These are phyloP conservation scores for Cinara cedri DNA, from an alignment of 2,888 invertebrate species.

Conservation along the genomic window DNA sequence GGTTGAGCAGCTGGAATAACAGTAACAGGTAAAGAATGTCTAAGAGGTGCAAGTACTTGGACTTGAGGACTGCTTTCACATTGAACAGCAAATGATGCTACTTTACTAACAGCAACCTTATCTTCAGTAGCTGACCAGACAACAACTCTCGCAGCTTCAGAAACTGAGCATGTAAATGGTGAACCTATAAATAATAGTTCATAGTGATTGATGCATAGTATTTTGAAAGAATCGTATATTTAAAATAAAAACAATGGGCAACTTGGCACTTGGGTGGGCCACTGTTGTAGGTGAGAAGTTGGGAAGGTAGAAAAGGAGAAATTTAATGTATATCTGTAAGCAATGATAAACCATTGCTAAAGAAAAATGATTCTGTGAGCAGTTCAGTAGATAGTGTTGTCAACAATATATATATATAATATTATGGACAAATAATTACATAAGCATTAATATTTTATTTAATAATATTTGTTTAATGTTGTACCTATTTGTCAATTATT, in stretches of 20 bases:
- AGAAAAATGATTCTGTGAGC: too few species aligned
- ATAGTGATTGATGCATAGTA: background rate
- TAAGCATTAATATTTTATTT: too few species aligned
- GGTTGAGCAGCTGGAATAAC: conserved; percentile 63
- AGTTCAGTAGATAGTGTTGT: too few species aligned
- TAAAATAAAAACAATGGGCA: background rate
- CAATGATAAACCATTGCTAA: too few species aligned
- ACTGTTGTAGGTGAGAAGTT: too few species aligned
- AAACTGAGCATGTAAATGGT: conserved; percentile 80
- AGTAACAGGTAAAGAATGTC: conserved; percentile 62
- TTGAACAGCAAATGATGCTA: conserved; percentile 85
- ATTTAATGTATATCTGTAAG: too few species aligned
- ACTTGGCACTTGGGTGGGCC: too few species aligned
- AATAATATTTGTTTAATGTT: too few species aligned
- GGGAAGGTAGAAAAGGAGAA: too few species aligned
- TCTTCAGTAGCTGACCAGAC: conserved; percentile 75
- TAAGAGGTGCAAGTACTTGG: conserved; percentile 69
- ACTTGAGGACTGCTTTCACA: conserved; percentile 81
- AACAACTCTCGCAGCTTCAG: conserved; percentile 83
- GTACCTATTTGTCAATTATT: too few species aligned
- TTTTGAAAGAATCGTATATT: background rate
- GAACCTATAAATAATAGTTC: conserved; percentile 68
- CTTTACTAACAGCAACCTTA: conserved; percentile 84
- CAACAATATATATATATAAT: too few species aligned
- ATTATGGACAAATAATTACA: too few species aligned